Base-by-base conservation (phyloP, 2,113 vertebrate species). In the Corythornis cristatus region DNA sequence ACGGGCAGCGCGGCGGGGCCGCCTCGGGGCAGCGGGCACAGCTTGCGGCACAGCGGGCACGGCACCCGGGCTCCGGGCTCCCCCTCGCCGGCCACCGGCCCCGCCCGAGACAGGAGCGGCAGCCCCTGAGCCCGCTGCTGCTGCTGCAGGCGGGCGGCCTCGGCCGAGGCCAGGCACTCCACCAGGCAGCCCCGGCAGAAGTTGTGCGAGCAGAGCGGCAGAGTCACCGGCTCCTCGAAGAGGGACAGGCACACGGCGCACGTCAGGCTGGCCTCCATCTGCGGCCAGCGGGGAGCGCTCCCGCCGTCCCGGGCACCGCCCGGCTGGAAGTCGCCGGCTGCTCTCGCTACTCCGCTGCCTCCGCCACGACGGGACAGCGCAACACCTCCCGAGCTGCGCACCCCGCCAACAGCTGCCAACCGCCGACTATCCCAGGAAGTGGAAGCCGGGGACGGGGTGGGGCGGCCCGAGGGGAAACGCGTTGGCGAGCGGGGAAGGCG, bases 221-320 rank as follows among this genome's bases (percentile, higher is more conserved):
- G 92, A 48, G 97, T 97, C 50, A 97, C 96, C 28, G 97, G 97
- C 10, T 97, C 96, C 64, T 97, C 95, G 68, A 97, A 96, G 42
- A 97, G 81, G 12, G 94, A 95, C 56, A 97, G 79, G 70, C 97
- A 97, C 11, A 97, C 97, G 28, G 97, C 97, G 37, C 97, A 97
- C 22, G 96, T 97, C 91, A 97, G 88, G 72, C 96, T 97, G 61
- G 96, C 96, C 74, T 97, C 97, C 97, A 97, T 97, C 37, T 61
- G 79, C 77, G 48, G 12, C 57, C 18, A 31, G 58, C 17, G 11
- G 29, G 40, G 3, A 13, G 42, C 42, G 26, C 57, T 79, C 60
- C 45, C 17, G 26, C 45, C 46, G 67, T 3, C 45, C 35, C 10
- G 15, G n/a, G 15, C 25, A 45, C 53, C 31, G 46, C 17, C 12